Evolutionary conservation across 1,140 invertebrate genomes (phyloP).

Genomic region (Wasmannia auropunctata): DNA sequence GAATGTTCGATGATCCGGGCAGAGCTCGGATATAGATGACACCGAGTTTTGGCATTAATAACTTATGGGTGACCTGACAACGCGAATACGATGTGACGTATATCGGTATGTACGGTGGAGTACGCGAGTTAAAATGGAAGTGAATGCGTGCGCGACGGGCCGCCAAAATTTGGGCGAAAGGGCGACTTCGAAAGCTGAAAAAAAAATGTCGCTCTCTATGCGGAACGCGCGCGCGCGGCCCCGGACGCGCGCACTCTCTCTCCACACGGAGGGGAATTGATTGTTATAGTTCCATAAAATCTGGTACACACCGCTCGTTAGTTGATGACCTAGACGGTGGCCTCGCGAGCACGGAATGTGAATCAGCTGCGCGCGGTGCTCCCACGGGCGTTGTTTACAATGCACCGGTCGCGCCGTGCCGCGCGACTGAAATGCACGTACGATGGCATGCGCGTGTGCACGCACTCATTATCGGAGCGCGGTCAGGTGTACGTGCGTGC

Average conservation of each 20-base stretch:
- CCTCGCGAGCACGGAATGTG: slow-evolving; percentile 65
- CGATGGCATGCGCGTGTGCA: slow-evolving; percentile 13
- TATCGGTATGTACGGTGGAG: neutral
- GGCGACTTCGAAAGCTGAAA: neutral
- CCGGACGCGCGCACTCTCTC: neutral
- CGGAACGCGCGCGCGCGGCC: neutral
- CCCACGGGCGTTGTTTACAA: slow-evolving; percentile 71
- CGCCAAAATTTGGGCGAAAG: neutral
- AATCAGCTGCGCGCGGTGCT: slow-evolving; percentile 64
- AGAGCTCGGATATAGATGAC: neutral
- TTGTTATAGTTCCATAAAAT: slow-evolving; percentile 63
- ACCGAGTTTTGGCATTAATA: slow-evolving; percentile 38
- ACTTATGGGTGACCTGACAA: neutral
- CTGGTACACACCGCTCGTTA: slow-evolving; percentile 60
- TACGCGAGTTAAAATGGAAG: too few species aligned
- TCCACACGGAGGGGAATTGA: neutral
- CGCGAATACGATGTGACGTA: neutral
- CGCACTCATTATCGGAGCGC: slow-evolving; percentile 51
- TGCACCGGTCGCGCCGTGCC: neutral
- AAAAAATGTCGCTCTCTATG: neutral
- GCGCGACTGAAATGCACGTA: slow-evolving; percentile 44
- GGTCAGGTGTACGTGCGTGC: slow-evolving; percentile 37
- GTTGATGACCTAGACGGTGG: slow-evolving; percentile 64
- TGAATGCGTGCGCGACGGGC: neutral
- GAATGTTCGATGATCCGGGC: slow-evolving; percentile 37